These are phyloP conservation scores for Heliothis subflexa DNA, from an alignment of 1,140 invertebrate species.

Conservation along the genomic window DNA sequence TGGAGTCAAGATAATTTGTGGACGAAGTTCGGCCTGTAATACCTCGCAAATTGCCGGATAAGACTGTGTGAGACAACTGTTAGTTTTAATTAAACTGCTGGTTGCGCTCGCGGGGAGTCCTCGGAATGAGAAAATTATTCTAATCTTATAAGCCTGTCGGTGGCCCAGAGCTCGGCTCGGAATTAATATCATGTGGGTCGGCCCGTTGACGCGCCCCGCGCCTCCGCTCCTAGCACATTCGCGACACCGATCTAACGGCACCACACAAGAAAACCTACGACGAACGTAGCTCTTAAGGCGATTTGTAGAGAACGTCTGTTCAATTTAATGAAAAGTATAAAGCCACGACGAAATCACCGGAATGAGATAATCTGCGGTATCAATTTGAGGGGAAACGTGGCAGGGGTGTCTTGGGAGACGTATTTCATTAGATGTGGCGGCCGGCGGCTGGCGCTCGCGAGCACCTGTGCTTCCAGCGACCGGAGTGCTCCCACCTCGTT, in stretches of 20 bases:
- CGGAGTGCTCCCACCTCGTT: conserved; percentile 1
- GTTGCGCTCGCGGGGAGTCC: conserved; percentile 78
- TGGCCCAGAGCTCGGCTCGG: conserved; percentile 69
- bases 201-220: conserved; percentile 50
- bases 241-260: conserved; percentile 43
- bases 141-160: conserved; percentile 84
- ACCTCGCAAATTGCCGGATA: conserved; percentile 85
- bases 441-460: conserved; percentile 52
- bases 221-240: conserved; percentile 44
- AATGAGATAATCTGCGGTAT: conserved; percentile 77
- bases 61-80: conserved; percentile 86
- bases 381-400: conserved; percentile 74
- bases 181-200: conserved; percentile 78
- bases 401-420: conserved; percentile 72
- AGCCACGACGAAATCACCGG: conserved; percentile 66
- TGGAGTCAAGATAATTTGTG: conserved; percentile 85
- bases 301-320: conserved; percentile 62
- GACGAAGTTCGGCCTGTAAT: conserved; percentile 83
- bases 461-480: conserved; percentile 65
- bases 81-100: conserved; percentile 86
- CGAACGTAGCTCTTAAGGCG: conserved; percentile 52
- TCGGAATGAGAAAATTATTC: conserved; percentile 84
- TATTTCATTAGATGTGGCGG: conserved; percentile 72
- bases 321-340: conserved; percentile 79
- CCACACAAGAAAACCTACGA: conserved; percentile 42